A percentile compares a stretch with the other conserved stretches of the same genome.
Evolutionary conservation across 2,113 vertebrate species (phyloP).

Genomic region (Zosterops hypoxanthus): DNA sequence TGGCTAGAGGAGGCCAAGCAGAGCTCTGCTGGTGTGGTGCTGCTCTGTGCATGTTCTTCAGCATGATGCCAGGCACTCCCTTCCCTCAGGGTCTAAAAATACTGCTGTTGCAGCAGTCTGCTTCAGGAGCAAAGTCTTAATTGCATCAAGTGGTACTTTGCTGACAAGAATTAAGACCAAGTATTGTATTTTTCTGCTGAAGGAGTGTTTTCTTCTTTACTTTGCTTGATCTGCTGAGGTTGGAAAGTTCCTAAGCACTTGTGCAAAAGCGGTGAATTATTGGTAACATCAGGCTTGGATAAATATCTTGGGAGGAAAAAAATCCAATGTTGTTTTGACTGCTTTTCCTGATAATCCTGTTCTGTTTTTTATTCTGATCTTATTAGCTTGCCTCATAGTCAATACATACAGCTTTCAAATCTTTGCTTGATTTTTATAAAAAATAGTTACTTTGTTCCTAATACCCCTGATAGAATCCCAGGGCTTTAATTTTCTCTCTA

Average conservation of each 20-base stretch:
- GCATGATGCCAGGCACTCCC: background rate
- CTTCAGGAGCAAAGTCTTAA: background rate
- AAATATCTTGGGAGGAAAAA: background rate
- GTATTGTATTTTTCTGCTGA: background rate
- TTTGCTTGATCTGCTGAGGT: background rate
- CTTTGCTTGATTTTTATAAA: background rate
- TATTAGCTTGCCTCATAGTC: background rate
- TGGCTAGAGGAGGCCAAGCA: background rate
- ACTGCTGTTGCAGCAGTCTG: background rate
- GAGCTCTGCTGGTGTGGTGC: background rate
- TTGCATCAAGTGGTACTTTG: background rate
- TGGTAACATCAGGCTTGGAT: background rate
- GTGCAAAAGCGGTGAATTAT: background rate
- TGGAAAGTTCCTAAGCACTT: background rate
- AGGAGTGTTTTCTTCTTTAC: background rate
- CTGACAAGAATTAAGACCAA: background rate
- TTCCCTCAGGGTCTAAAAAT: background rate
- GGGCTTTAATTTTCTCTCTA: background rate
- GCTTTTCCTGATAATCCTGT: background rate
- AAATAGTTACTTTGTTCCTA: background rate
- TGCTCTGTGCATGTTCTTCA: background rate
- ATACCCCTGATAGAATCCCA: background rate
- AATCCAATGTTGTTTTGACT: fast-evolving
- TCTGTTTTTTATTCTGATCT: background rate
- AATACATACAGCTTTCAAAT: background rate